These are phyloP conservation scores for Galleria mellonella DNA, from an alignment of 1,140 invertebrate species.

Conservation along the genomic window DNA sequence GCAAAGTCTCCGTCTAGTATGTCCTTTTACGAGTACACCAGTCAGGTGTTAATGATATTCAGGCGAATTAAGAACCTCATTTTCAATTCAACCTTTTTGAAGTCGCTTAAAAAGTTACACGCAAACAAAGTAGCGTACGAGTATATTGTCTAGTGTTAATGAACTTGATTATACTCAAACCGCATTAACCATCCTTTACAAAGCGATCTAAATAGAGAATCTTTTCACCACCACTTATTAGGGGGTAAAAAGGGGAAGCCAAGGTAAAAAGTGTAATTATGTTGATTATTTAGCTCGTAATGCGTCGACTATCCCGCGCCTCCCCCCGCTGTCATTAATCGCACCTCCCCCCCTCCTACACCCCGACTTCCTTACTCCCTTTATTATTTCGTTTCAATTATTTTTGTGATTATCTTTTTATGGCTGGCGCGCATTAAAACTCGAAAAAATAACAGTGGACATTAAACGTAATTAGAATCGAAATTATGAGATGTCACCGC, in stretches of 20 bases:
- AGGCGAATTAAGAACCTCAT: no score
- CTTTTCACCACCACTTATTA: constrained; percentile 55
- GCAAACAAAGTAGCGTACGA: no score
- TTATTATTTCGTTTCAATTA: constrained; percentile 75
- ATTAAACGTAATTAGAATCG: constrained; percentile 69
- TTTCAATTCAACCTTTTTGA: no score
- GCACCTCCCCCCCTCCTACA: constrained; percentile 31
- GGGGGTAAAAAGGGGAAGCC: constrained; percentile 48
- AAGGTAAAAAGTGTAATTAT: constrained; percentile 73
- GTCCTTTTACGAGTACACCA: no score
- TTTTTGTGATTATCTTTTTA: constrained; percentile 75
- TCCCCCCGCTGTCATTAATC: constrained; percentile 52
- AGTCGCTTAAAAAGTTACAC: no score
- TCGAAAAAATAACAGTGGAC: constrained; percentile 69
- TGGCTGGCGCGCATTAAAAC: constrained; percentile 64
- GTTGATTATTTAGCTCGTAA: constrained; percentile 73
- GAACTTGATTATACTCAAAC: constrained; percentile 2
- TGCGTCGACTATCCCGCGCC: constrained; percentile 59
- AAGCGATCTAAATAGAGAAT: constrained; percentile 44
- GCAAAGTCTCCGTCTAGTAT: no score
- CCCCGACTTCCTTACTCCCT: constrained; percentile 27
- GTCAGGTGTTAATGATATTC: no score
- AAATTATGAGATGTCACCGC: constrained; percentile 60
- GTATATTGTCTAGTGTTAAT: not conserved
- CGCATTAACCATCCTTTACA: constrained; percentile 20